Conservation (phyloP, 2,113 vertebrate species). For the Ochotona princeps region DNA sequence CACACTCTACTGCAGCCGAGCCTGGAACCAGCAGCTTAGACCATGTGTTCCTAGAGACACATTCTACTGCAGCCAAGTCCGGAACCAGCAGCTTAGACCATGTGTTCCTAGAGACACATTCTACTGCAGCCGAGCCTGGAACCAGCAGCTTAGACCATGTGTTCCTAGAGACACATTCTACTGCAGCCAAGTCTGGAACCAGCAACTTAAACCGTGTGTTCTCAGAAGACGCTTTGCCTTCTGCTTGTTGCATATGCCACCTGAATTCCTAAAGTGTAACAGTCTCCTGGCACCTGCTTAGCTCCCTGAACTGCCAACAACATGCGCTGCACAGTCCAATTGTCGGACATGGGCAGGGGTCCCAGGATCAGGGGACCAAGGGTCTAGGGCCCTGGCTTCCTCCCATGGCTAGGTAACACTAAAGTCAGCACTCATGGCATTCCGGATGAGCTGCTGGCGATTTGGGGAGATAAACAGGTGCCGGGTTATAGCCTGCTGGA, state of each 20-base stretch:
- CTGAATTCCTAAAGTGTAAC: conserved; percentile 82
- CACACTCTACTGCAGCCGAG: conserved; percentile 82
- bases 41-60: conserved; percentile 80
- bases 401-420: no score
- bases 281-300: conserved; percentile 84
- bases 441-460: no score
- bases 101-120: conserved; percentile 83
- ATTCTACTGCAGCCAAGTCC: conserved; percentile 83
- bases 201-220: conserved; percentile 81
- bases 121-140: conserved; percentile 81
- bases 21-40: conserved; percentile 84
- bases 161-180: conserved; percentile 84
- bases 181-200: conserved; percentile 78
- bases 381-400: no score
- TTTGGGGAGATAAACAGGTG: no score
- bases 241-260: conserved; percentile 83
- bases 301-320: conserved; percentile 80
- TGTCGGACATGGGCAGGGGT: no score
- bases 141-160: conserved; percentile 82
- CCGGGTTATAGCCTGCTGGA: no score
- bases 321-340: neutral
- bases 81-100: conserved; percentile 83
- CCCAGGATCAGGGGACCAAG: no score
- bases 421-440: no score
- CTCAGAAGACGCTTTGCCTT: conserved; percentile 84